Percentiles rank a stretch among this genome's conserved stretches.
Evolutionary conservation across 2,888 invertebrate genomes (phyloP).

Genomic region (Oasisia sp.): DNA sequence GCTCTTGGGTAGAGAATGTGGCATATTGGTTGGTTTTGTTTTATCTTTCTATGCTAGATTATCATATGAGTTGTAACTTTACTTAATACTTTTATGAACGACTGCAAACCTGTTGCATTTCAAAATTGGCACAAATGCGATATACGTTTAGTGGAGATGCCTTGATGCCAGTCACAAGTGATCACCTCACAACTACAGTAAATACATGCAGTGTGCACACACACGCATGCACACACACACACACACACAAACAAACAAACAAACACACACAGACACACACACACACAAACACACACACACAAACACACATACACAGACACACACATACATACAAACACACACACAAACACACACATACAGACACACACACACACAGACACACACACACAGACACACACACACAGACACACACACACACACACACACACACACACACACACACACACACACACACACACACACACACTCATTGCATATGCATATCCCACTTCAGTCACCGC

Average conservation of each 20-base stretch:
- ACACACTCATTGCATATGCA: not conserved
- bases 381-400: not conserved
- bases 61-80: not conserved
- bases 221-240: not conserved
- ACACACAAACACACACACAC: too few relatives aligned
- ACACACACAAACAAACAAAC: not conserved
- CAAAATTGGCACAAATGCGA: not conserved
- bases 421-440: not conserved
- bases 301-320: too few relatives aligned
- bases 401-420: not conserved
- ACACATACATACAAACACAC: too few relatives aligned
- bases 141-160: not conserved
- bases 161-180: not conserved
- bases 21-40: too few relatives aligned
- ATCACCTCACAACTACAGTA: not conserved
- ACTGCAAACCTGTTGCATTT: not conserved
- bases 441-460: not conserved
- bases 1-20: not conserved
- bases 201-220: too few relatives aligned
- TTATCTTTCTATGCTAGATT: not conserved
- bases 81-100: not conserved
- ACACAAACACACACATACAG: too few relatives aligned
- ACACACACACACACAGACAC: too few relatives aligned
- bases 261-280: not conserved
- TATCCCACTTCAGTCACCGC: not conserved